Conservation (phyloP, 2,113 vertebrate species). For the Pachyramphus minor region DNA sequence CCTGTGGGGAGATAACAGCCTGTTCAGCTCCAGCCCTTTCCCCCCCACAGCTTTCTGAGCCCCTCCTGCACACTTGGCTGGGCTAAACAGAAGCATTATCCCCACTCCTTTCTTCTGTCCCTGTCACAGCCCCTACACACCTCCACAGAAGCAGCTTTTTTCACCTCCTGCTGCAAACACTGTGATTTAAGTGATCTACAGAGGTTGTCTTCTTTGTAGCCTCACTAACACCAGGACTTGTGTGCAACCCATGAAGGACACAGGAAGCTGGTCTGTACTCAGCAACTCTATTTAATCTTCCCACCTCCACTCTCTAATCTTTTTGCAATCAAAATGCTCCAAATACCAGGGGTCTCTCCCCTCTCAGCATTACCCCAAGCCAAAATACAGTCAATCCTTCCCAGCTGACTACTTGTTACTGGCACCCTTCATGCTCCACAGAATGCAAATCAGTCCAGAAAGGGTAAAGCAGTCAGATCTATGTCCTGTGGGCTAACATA, state of each 20-base stretch:
- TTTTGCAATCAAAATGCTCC: background rate
- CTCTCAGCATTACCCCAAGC: background rate
- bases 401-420: background rate
- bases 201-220: background rate
- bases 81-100: background rate
- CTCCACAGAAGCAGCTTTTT: background rate
- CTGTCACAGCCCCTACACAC: background rate
- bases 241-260: background rate
- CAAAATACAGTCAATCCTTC: background rate
- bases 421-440: background rate
- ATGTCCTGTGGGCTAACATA: background rate
- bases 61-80: background rate
- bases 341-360: background rate
- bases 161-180: background rate
- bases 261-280: background rate
- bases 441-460: background rate
- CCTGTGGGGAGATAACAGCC: background rate
- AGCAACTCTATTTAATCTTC: background rate
- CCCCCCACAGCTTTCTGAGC: background rate
- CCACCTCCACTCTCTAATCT: background rate
- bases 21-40: background rate
- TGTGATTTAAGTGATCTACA: background rate
- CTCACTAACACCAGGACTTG: background rate
- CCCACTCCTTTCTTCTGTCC: background rate
- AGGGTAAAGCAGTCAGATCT: background rate